Evolutionary conservation across 2,888 invertebrate genomes (phyloP), one percentile per base, ranked within the genome.

Genomic region (Cheilosia pagana): DNA sequence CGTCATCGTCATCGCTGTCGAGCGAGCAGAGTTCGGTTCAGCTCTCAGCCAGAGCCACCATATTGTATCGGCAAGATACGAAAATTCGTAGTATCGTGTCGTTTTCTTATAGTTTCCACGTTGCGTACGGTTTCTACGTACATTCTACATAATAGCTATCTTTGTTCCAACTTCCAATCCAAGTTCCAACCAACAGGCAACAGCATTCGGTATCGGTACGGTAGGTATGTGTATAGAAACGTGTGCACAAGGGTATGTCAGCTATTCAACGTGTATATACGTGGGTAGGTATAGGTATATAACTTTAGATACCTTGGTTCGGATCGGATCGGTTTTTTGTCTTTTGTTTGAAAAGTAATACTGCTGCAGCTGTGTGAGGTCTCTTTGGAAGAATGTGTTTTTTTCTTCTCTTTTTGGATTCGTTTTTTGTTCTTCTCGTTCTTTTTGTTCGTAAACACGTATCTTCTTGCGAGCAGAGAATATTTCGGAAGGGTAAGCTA

Each of bases 341-440:
- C 83, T 83, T 83, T 83, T 83, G 83, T 83, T 75, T 83, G 83
- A 75, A 78, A 78, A 83, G 78, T 78, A 83, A 79, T 83, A 83
- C 83, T 72, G 78, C 65, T 83, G 83, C 83, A 83, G 83, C 83
- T 83, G 83, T 83, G 83, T 83, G 83, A 74, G 83, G 83, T 83
- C 83, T 74, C 74, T 83, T 83, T 77, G 25, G 55, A 77, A 62
- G 10, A 12, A 43, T n/a, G 25, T 43, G 35, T 48, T 23, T 62
- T 72, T 35, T 25, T 31, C 21, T 57, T 10, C 28, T 39, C 16
- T 72, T 55, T 59, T 55, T 53, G 12, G 8, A 65, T 28, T 63
- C 39, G 48, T 31, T 41, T 65, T 62, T 75, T 67, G 60, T 76
- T 76, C 67, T 76, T 71, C 71, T 65, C 35, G 72, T 78, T 63